Conservation (phyloP, 2,113 vertebrate genomes). For the Pao palembangensis region DNA sequence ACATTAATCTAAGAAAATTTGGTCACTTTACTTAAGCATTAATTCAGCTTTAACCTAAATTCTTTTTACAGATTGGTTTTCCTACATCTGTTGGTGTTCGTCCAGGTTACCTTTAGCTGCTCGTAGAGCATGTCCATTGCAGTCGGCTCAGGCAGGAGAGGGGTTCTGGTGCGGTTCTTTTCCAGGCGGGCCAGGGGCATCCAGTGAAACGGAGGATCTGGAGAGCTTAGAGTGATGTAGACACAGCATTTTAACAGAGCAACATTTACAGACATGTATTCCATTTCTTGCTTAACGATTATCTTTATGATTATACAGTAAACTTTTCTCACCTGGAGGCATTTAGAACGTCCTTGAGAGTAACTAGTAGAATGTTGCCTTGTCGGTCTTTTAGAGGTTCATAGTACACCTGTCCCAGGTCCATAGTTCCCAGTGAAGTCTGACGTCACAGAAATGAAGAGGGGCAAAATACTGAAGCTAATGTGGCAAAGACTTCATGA, state of each 20-base stretch:
- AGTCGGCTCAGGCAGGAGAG: constrained; percentile 69
- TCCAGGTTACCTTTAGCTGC: constrained; percentile 60
- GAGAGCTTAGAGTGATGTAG: constrained; percentile 22
- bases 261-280: not conserved
- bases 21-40: too few species aligned
- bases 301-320: too few species aligned
- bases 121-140: constrained; percentile 72
- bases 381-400: constrained; percentile 77
- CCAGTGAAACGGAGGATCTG: constrained; percentile 72
- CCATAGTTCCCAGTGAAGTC: constrained; percentile 68
- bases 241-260: not conserved
- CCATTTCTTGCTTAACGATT: too few species aligned
- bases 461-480: constrained; percentile 10
- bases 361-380: constrained; percentile 75
- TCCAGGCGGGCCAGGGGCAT: constrained; percentile 65
- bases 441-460: constrained; percentile 21
- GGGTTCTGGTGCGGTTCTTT: constrained; percentile 65
- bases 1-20: too few species aligned
- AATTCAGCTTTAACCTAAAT: too few species aligned
- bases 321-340: constrained; percentile 42
- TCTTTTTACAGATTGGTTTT: too few species aligned
- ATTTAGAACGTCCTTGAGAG: constrained; percentile 63
- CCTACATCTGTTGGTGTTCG: not conserved
- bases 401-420: constrained; percentile 76
- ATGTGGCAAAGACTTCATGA: not conserved